These are phyloP conservation scores for Dendroctonus valens DNA, from an alignment of 1,140 invertebrate species.

Conservation along the genomic window DNA sequence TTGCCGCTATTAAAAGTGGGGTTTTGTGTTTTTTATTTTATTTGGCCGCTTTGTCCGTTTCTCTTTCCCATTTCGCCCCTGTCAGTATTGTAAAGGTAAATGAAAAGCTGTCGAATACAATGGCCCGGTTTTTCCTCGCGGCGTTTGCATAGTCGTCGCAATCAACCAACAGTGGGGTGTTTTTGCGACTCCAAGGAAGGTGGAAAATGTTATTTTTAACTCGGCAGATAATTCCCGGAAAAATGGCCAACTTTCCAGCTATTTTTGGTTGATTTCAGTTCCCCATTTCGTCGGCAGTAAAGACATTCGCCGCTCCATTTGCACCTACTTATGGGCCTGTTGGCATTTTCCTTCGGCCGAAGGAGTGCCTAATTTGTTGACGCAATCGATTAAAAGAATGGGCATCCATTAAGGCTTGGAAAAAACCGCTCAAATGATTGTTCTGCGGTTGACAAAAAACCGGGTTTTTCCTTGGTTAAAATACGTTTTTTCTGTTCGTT, in stretches of 20 bases:
- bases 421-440: too few species aligned
- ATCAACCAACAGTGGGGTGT: not conserved
- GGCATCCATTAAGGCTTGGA: too few species aligned
- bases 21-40: not conserved
- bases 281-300: not conserved
- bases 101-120: slow-evolving; percentile 8
- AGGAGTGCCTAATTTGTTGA: too few species aligned
- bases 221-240: too few species aligned
- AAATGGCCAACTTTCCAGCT: not conserved
- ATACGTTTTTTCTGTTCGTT: too few species aligned
- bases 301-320: not conserved
- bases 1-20: slow-evolving; percentile 5
- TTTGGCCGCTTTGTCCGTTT: slow-evolving; percentile 1
- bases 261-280: not conserved
- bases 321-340: not conserved
- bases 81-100: slow-evolving; percentile 11
- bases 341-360: too few species aligned
- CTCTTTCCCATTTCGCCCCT: slow-evolving; percentile 1
- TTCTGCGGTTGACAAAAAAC: too few species aligned
- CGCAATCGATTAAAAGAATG: too few species aligned
- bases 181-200: not conserved
- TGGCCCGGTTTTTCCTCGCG: slow-evolving; percentile 3
- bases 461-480: too few species aligned
- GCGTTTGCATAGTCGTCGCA: slow-evolving; percentile 2
- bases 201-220: not conserved